phyloP scores from a whole-genome alignment of 2,888 invertebrate genomes.

The Chelonus formosanus region DNA sequence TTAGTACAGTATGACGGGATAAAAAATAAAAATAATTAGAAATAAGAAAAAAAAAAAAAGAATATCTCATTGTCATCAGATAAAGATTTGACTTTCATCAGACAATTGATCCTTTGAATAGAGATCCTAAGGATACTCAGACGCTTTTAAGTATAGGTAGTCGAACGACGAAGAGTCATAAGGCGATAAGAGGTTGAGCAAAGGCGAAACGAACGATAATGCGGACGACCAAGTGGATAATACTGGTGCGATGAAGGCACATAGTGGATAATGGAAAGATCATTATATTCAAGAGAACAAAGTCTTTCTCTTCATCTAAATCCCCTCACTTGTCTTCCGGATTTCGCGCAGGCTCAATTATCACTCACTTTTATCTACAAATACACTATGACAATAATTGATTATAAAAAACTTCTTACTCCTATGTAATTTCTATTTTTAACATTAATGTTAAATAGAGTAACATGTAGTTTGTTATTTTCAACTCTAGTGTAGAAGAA shows the following conservation, averaged over 20 bases:
- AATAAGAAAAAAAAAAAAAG: constrained; percentile 6
- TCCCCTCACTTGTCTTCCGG: constrained; percentile 18
- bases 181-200: background rate
- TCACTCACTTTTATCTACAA: constrained; percentile 12
- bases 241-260: constrained; percentile 52
- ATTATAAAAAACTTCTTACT: too few species aligned
- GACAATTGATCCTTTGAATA: constrained; percentile 44
- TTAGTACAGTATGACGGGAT: too few species aligned
- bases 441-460: too few species aligned
- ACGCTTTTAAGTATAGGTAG: constrained; percentile 10
- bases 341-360: constrained; percentile 10
- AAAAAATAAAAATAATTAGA: background rate
- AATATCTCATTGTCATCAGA: background rate
- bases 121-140: constrained; percentile 7
- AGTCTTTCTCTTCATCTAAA: constrained; percentile 52
- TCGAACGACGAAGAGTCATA: constrained; percentile 17
- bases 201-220: constrained; percentile 50
- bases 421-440: too few species aligned
- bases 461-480: too few species aligned
- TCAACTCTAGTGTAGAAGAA: too few species aligned
- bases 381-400: constrained; percentile 6
- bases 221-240: constrained; percentile 60
- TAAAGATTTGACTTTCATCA: constrained; percentile 28
- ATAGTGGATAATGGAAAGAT: constrained; percentile 59
- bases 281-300: constrained; percentile 62